Conservation (phyloP, 2,797 vertebrate genomes). For the Squalus acanthias region DNA sequence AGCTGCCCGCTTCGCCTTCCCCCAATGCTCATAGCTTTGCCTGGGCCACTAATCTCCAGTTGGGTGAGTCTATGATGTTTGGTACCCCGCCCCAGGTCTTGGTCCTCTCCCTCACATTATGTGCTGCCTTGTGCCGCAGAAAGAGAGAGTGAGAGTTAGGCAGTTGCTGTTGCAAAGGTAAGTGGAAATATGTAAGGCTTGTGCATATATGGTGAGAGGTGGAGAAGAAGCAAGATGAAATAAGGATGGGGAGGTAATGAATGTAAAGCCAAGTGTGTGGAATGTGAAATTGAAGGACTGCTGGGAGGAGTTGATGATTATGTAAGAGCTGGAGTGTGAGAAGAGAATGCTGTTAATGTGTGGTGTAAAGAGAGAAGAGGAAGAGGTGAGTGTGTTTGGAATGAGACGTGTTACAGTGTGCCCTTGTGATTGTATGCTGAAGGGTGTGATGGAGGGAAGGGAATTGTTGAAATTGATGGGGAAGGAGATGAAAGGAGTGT, state of each 20-base stretch:
- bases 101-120: background rate
- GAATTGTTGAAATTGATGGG: background rate
- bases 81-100: background rate
- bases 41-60: background rate
- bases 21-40: background rate
- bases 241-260: background rate
- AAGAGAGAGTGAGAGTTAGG: background rate
- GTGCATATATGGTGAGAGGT: background rate
- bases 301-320: background rate
- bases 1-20: background rate
- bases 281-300: background rate
- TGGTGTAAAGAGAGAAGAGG: background rate
- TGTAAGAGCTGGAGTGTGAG: background rate
- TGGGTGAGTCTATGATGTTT: background rate
- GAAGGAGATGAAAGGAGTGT: background rate
- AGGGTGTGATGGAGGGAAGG: background rate
- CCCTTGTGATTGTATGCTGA: background rate
- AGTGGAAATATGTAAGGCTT: background rate
- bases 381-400: background rate
- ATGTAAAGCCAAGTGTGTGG: background rate
- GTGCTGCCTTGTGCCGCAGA: background rate
- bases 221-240: background rate
- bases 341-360: background rate
- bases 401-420: background rate
- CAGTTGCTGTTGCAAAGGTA: background rate